Percentiles rank a stretch among this genome's conserved stretches.
Evolutionary conservation across 2,113 vertebrate genomes (phyloP).

Genomic region (Mirza zaza): DNA sequence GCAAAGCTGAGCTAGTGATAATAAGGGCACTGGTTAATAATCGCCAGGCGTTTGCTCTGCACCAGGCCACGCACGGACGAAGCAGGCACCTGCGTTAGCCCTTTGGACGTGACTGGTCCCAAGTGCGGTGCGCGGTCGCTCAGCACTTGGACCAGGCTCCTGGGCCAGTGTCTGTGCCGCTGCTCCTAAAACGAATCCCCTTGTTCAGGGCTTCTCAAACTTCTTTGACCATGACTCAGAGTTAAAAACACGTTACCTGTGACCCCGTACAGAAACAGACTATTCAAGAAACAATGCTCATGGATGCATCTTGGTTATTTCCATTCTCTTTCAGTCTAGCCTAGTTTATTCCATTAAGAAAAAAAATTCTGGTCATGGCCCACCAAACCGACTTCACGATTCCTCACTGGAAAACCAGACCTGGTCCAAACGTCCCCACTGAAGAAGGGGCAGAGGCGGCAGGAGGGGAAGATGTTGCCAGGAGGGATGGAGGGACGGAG

Average conservation of each 20-base stretch:
- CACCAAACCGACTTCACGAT: background rate
- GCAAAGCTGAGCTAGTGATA: too few relatives aligned
- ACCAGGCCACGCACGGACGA: background rate
- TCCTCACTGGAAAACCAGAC: background rate
- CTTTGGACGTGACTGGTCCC: fast-evolving
- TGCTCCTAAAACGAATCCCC: fast-evolving
- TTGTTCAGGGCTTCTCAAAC: fast-evolving
- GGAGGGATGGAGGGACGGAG: background rate
- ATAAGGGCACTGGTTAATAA: fast-evolving
- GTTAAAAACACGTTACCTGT: fast-evolving
- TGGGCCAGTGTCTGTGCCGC: fast-evolving
- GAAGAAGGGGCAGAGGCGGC: fast-evolving
- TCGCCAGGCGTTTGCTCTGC: background rate
- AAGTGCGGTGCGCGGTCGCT: fast-evolving
- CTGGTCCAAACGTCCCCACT: fast-evolving
- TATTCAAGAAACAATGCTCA: fast-evolving
- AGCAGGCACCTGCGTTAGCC: background rate
- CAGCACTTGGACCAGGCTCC: too few relatives aligned
- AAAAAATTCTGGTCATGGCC: background rate
- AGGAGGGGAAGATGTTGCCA: fast-evolving
- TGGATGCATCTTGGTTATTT: fast-evolving
- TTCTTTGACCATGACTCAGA: background rate
- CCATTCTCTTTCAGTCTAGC: background rate
- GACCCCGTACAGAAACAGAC: background rate
- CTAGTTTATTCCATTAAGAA: background rate